Base-by-base conservation (phyloP, 2,888 invertebrate species). In the Muschampia staudingeri region DNA sequence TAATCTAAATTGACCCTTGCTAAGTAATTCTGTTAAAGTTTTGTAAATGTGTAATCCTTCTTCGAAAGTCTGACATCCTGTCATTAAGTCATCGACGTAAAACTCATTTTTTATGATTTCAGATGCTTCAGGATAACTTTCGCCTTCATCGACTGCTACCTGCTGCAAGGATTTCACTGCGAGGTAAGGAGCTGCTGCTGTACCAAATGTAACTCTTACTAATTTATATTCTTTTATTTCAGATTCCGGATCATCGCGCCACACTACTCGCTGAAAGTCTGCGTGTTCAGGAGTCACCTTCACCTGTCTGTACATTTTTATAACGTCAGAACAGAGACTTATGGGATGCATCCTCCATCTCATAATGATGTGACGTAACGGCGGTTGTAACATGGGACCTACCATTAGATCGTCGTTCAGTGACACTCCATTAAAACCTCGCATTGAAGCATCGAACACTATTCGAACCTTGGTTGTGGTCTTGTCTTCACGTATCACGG, bases 361-460 rank as follows among this genome's bases (percentile, higher is more conserved):
- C 75, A 85, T 78, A 25, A 86, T 19, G 11, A 86, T 69, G 19
- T 79, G 80, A 0, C 81, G 44, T 37, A 88, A 30, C 30, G 86
- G 80, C 4, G 78, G 78, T 61, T 88, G 87, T 9, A 86, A 5
- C n/a, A 48, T 80, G n/a, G 87, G 87, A 11, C 87, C 87, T 11
- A 86, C 75, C 48, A 83, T 30, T 0, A 82, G 80, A 6, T 80
- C 75, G 34, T 86, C 83, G 19, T 87, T 87, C 2, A 84, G 69
- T 11, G 85, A 85, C 5, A 40, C n/a, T 37, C 70, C 65, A 67
- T 67, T 67, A 2, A 34, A 25, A 67, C 65, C 34, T 19, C 7
- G 12, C 65, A 69, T 69, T 34, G 34, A 69, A 37, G 67, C 67
- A n/a, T 69, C 67, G 9, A 69, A 69, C 16, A 34, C 67, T 34